Evolutionary conservation across 2,888 invertebrate genomes (phyloP).

Genomic region (Eulithis testata): DNA sequence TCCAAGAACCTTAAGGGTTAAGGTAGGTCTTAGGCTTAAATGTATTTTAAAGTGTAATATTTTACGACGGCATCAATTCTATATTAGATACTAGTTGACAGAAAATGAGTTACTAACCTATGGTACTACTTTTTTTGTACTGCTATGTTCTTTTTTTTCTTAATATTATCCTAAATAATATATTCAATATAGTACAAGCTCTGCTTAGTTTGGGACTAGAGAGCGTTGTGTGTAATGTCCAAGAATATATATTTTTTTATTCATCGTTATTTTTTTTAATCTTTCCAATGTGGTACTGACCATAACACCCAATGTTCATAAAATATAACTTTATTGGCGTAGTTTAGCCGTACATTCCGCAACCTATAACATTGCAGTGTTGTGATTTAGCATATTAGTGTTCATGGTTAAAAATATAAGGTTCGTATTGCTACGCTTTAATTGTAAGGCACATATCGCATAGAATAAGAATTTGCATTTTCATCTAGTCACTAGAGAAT

Average conservation of each 20-base stretch:
- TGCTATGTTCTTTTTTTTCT: too few relatives aligned
- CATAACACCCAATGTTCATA: conserved; percentile 3
- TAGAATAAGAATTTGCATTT: conserved; percentile 45
- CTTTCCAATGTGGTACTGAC: too few relatives aligned
- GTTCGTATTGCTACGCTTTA: conserved; percentile 58
- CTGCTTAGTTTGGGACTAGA: too few relatives aligned
- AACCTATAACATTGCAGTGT: conserved; percentile 60
- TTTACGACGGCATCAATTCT: neutral
- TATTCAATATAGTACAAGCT: too few relatives aligned
- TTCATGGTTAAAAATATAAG: conserved; percentile 46
- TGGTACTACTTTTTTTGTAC: too few relatives aligned
- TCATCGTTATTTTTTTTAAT: too few relatives aligned
- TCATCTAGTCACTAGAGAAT: conserved; percentile 49
- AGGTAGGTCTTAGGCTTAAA: conserved; percentile 6
- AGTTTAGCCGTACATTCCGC: conserved; percentile 47
- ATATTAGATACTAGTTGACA: too few relatives aligned
- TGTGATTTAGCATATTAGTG: conserved; percentile 62
- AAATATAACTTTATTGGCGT: neutral
- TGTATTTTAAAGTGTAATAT: conserved; percentile 1
- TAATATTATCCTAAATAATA: too few relatives aligned
- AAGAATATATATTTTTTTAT: too few relatives aligned
- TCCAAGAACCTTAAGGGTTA: conserved; percentile 11
- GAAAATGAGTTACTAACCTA: too few relatives aligned
- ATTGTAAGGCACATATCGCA: conserved; percentile 64
- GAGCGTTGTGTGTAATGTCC: too few relatives aligned